phyloP scores from a whole-genome alignment of 2,113 vertebrate species.

The Nycticorax nycticorax region DNA sequence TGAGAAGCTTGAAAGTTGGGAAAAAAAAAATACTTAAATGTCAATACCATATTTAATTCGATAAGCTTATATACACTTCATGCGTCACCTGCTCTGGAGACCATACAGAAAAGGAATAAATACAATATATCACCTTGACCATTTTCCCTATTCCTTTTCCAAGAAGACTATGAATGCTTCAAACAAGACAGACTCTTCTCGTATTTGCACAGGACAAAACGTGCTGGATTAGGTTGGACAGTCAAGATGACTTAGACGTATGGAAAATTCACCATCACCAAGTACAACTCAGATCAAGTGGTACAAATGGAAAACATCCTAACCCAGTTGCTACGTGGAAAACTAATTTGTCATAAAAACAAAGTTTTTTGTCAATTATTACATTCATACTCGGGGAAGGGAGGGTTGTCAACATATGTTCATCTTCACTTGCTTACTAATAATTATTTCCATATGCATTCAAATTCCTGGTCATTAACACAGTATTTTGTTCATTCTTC shows the following conservation, averaged over 20 bases:
- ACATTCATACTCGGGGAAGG: neutral
- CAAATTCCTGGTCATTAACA: neutral
- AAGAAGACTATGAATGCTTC: neutral
- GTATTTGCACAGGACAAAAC: neutral
- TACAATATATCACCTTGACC: neutral
- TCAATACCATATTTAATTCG: neutral
- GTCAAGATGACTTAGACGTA: neutral
- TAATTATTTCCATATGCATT: neutral
- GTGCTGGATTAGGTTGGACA: fast-evolving
- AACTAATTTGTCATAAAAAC: neutral
- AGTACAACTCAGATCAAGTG: neutral
- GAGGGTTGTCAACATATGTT: neutral
- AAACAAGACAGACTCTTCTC: neutral
- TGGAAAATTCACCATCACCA: neutral
- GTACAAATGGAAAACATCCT: neutral
- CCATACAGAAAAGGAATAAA: neutral
- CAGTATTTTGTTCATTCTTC: neutral
- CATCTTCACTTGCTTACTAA: neutral
- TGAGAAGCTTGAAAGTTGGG: neutral
- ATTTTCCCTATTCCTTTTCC: neutral
- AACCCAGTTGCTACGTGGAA: fast-evolving
- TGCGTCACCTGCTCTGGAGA: neutral
- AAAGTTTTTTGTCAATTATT: neutral
- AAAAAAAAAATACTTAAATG: neutral
- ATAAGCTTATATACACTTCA: neutral